These are phyloP conservation scores for Seriola rivoliana DNA, from an alignment of 2,113 vertebrate genomes.

Conservation along the genomic window DNA sequence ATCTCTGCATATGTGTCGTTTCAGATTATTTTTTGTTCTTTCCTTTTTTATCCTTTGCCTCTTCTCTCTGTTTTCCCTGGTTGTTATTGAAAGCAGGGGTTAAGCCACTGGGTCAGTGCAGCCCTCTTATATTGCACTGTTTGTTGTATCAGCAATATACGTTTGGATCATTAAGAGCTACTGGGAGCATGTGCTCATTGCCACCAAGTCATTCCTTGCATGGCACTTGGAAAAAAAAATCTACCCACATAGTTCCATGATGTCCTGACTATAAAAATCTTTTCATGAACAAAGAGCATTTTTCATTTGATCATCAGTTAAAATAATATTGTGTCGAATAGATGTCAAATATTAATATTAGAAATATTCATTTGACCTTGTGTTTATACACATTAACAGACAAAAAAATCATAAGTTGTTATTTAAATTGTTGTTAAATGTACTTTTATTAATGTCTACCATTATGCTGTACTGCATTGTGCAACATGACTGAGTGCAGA, in stretches of 20 bases:
- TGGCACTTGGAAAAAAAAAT: neutral
- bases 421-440: neutral
- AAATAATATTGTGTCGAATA: neutral
- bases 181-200: neutral
- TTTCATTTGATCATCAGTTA: neutral
- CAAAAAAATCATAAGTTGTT: neutral
- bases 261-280: neutral
- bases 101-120: conserved; percentile 22
- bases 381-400: neutral
- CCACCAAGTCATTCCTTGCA: neutral
- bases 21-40: conserved; percentile 39
- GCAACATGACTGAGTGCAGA: conserved; percentile 6
- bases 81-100: conserved; percentile 42
- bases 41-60: conserved; percentile 8
- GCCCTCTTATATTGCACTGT: conserved; percentile 49
- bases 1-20: neutral
- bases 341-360: neutral
- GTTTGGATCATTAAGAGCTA: conserved; percentile 28
- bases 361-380: neutral
- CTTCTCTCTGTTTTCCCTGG: conserved; percentile 16
- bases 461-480: neutral
- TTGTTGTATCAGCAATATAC: conserved; percentile 61
- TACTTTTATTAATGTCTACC: neutral
- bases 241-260: neutral
- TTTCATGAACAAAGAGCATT: neutral